Conservation (phyloP, 2,888 invertebrate genomes). For the Cremastinae sp. region DNA sequence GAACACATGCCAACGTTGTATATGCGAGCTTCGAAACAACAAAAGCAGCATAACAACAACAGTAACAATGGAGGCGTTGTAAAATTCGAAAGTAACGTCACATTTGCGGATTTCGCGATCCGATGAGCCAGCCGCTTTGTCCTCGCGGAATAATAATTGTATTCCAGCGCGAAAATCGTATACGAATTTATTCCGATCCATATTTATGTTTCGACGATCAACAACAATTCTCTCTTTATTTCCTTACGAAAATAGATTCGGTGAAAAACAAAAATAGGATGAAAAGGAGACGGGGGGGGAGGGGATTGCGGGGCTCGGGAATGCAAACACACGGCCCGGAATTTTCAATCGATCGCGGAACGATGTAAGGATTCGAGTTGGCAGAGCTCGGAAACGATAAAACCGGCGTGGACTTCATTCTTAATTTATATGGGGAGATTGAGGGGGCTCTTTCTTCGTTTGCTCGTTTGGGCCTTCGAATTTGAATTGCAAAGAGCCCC, state of each 20-base stretch:
- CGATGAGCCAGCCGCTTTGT: too few relatives aligned
- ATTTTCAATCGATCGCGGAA: conserved; percentile 20
- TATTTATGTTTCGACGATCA: too few relatives aligned
- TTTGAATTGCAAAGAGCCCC: conserved; percentile 61
- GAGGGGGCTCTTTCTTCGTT: conserved; percentile 36
- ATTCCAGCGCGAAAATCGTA: too few relatives aligned
- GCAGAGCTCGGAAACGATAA: conserved; percentile 38
- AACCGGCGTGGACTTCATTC: conserved; percentile 20
- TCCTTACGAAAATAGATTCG: neutral
- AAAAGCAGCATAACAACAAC: neutral
- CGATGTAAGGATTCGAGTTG: conserved; percentile 4
- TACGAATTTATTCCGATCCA: too few relatives aligned
- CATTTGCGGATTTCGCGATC: too few relatives aligned
- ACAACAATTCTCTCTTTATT: too few relatives aligned
- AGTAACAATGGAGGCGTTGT: neutral
- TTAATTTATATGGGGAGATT: conserved; percentile 22
- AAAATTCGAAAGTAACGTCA: too few relatives aligned
- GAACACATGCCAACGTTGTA: neutral
- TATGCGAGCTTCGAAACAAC: conserved; percentile 10
- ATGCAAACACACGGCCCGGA: neutral
- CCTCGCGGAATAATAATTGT: too few relatives aligned
- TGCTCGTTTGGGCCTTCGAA: conserved; percentile 46
- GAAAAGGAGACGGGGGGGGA: neutral
- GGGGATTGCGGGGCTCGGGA: neutral
- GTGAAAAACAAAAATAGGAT: neutral